These are phyloP conservation scores for Pachycephus smyrnensis DNA, from an alignment of 2,888 invertebrate genomes.

Conservation along the genomic window DNA sequence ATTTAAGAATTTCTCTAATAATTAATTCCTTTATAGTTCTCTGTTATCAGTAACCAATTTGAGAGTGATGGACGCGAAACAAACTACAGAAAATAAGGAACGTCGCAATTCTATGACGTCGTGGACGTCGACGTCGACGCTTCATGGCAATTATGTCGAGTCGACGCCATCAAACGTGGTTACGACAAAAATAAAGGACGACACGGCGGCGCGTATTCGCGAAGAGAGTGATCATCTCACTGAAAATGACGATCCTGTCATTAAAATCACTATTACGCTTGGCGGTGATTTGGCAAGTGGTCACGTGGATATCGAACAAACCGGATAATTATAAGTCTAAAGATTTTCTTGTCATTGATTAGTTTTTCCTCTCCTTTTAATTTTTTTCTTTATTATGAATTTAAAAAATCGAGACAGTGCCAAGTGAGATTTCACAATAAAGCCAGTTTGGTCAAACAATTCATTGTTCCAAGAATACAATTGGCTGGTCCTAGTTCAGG, in stretches of 20 bases:
- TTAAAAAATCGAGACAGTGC: neutral
- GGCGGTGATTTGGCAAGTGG: conserved; percentile 3
- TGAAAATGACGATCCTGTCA: conserved; percentile 19
- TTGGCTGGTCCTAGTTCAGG: too few relatives aligned
- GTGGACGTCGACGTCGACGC: neutral
- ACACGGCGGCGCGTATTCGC: conserved; percentile 8
- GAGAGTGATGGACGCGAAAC: neutral
- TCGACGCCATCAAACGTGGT: neutral
- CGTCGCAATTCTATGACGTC: neutral
- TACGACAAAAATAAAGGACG: neutral
- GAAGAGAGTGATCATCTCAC: conserved; percentile 18
- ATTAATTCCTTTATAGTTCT: neutral
- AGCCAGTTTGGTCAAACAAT: neutral
- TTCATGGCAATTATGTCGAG: neutral
- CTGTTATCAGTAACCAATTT: neutral
- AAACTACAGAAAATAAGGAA: neutral
- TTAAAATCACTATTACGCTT: conserved; percentile 23
- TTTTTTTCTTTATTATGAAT: neutral
- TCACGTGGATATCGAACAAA: neutral
- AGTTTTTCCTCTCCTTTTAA: neutral
- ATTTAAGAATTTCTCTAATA: neutral
- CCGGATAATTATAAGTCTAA: neutral
- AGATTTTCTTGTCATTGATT: neutral
- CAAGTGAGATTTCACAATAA: neutral
- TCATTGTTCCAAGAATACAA: neutral